Evolutionary conservation across 2,888 invertebrate species (phyloP).

Genomic region (Alviniconcha strummeri): DNA sequence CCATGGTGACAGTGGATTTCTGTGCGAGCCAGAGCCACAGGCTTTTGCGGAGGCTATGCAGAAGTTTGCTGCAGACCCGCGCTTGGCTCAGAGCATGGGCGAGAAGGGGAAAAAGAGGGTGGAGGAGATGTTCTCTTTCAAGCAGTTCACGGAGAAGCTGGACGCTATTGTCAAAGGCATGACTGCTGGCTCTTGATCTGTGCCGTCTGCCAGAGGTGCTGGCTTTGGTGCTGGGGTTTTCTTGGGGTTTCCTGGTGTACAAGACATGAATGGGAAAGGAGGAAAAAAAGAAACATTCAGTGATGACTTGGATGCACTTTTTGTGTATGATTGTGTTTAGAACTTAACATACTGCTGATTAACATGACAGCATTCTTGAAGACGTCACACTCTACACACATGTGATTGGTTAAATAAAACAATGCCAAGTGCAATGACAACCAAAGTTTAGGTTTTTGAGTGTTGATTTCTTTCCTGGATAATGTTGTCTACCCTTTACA

Average conservation of each 20-base stretch:
- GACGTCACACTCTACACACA: too few relatives aligned
- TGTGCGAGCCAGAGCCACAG: constrained; percentile 76
- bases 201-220: too few relatives aligned
- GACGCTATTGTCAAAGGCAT: constrained; percentile 52
- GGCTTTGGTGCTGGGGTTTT: not conserved
- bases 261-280: too few relatives aligned
- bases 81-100: constrained; percentile 82
- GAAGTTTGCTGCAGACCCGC: constrained; percentile 80
- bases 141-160: constrained; percentile 79
- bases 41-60: constrained; percentile 87
- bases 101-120: constrained; percentile 84
- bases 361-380: too few relatives aligned
- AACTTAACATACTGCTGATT: not conserved
- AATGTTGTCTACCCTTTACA: too few relatives aligned
- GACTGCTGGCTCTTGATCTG: constrained; percentile 6
- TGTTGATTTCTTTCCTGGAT: too few relatives aligned
- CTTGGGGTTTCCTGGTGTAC: not conserved
- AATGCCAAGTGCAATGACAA: too few relatives aligned
- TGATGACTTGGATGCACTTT: too few relatives aligned
- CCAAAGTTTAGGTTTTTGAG: too few relatives aligned
- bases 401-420: too few relatives aligned
- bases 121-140: constrained; percentile 87
- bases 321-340: not conserved
- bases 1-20: constrained; percentile 73
- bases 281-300: too few relatives aligned